Conservation (phyloP, 1,140 invertebrate genomes). For the Pissodes strobi region DNA sequence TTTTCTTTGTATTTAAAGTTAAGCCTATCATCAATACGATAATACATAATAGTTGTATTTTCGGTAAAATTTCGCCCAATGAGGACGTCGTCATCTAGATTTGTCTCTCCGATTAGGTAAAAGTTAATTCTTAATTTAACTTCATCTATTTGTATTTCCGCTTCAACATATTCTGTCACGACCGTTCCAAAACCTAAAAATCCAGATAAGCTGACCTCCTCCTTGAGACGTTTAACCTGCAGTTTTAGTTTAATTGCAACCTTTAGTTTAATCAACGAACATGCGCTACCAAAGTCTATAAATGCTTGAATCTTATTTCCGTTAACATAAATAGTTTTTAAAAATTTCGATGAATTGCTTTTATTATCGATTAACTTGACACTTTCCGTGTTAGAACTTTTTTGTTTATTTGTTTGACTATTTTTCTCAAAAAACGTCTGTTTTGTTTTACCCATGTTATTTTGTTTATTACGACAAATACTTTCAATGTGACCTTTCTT, state of each 20-base stretch:
- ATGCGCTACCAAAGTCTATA: background rate
- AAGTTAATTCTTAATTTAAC: background rate
- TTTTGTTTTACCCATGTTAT: background rate
- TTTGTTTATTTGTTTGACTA: background rate
- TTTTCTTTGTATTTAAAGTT: background rate
- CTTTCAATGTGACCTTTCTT: background rate
- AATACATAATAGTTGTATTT: background rate
- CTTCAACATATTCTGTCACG: background rate
- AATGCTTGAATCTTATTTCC: background rate
- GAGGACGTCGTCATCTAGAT: background rate
- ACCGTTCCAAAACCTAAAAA: background rate
- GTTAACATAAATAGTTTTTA: too few relatives aligned
- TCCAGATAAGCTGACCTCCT: background rate
- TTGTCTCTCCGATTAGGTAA: background rate
- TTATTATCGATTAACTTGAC: background rate
- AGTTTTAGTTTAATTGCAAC: background rate
- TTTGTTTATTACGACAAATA: background rate
- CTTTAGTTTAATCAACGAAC: background rate
- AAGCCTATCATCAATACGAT: background rate
- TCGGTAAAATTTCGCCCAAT: too few relatives aligned
- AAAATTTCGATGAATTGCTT: too few relatives aligned
- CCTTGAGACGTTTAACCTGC: background rate
- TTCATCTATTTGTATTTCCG: background rate
- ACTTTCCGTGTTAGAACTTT: too few relatives aligned
- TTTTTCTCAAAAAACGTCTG: background rate